These are phyloP conservation scores for Plectus sambesii DNA, from an alignment of 1,140 invertebrate genomes.

Conservation along the genomic window DNA sequence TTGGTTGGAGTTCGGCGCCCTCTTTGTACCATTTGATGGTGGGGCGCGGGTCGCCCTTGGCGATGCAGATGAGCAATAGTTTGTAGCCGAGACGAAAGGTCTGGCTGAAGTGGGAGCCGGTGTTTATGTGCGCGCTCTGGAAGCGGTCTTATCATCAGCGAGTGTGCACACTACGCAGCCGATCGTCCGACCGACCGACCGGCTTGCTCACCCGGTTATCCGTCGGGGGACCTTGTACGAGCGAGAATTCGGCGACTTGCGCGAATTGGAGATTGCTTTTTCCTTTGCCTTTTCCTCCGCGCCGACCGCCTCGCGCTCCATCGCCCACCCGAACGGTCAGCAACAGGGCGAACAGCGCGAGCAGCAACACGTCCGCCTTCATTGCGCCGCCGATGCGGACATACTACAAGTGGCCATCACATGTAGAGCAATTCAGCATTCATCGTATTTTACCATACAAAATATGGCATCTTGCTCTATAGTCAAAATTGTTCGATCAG, in stretches of 20 bases:
- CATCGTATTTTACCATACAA: too few relatives aligned
- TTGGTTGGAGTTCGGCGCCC: slow-evolving; percentile 41
- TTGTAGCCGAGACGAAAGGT: slow-evolving; percentile 42
- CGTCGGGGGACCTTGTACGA: slow-evolving; percentile 34
- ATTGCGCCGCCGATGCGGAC: too few relatives aligned
- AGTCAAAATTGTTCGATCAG: too few relatives aligned
- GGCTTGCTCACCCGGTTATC: slow-evolving; percentile 45
- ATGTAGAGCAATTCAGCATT: too few relatives aligned
- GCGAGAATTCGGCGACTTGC: slow-evolving; percentile 44
- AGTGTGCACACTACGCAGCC: too few relatives aligned
- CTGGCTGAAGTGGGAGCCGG: slow-evolving; percentile 40
- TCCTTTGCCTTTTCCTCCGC: slow-evolving; percentile 43
- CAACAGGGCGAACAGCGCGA: slow-evolving; percentile 1
- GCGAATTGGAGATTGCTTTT: slow-evolving; percentile 44
- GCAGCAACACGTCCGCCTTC: too few relatives aligned
- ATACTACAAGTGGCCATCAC: too few relatives aligned
- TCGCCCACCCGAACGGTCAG: slow-evolving; percentile 15
- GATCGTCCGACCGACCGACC: too few relatives aligned
- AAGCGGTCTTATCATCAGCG: too few relatives aligned
- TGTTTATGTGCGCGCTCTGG: slow-evolving; percentile 42
- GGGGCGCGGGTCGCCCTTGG: slow-evolving; percentile 23
- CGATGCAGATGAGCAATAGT: slow-evolving; percentile 37
- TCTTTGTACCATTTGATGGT: slow-evolving; percentile 43
- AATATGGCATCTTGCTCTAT: too few relatives aligned
- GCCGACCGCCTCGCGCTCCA: slow-evolving; percentile 35